Conservation (phyloP, 2,113 vertebrate genomes). For the Corapipo altera region DNA sequence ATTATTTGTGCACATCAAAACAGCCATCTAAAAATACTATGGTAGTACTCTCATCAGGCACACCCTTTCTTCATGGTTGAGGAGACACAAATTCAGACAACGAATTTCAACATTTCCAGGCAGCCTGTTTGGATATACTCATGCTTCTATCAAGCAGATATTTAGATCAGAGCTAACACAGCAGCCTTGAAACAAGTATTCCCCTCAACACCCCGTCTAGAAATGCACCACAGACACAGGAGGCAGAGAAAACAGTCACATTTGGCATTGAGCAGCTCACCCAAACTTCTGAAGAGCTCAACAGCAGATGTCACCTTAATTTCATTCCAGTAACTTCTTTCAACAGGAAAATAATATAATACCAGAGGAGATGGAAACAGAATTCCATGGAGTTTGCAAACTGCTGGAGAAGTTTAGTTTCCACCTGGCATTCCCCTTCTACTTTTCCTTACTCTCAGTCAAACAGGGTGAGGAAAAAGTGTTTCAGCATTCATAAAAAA, state of each 20-base stretch:
- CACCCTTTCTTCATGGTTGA: background rate
- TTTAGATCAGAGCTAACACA: background rate
- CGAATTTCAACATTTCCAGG: background rate
- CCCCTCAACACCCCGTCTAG: background rate
- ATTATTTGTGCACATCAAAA: background rate
- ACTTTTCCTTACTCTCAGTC: background rate
- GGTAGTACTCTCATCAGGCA: background rate
- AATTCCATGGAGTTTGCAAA: background rate
- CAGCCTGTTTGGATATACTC: too few relatives aligned
- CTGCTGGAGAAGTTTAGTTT: background rate
- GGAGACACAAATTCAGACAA: background rate
- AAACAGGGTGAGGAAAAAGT: background rate
- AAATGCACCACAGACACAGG: fast-evolving
- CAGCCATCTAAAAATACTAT: background rate
- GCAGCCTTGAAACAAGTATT: background rate
- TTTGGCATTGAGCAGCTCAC: fast-evolving
- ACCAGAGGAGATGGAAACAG: background rate
- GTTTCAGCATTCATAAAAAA: background rate
- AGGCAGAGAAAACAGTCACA: background rate
- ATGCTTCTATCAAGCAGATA: background rate
- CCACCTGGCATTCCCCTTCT: background rate
- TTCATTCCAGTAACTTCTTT: background rate
- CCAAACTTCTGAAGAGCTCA: background rate
- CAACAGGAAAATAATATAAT: background rate
- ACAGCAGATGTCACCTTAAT: background rate